Evolutionary conservation across 2,797 vertebrate species (phyloP).

Genomic region (Molossus molossus): DNA sequence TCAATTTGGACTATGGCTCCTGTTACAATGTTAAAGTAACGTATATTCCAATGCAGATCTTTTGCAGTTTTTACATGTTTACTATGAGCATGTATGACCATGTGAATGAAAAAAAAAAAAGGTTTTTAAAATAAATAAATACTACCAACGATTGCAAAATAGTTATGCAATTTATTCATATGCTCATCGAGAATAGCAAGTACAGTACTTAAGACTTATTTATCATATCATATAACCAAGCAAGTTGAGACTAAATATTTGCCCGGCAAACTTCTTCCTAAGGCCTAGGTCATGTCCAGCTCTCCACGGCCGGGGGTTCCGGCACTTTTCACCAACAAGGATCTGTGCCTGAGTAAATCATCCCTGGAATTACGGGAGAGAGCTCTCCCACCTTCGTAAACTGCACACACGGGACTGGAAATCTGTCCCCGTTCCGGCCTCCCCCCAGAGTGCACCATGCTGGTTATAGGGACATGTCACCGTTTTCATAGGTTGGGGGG

Average conservation of each 20-base stretch:
- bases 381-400: background rate
- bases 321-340: background rate
- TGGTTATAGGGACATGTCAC: background rate
- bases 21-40: background rate
- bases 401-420: background rate
- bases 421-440: background rate
- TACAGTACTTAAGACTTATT: background rate
- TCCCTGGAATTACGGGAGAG: background rate
- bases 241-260: background rate
- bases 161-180: background rate
- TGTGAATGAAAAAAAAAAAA: background rate
- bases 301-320: background rate
- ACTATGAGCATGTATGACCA: background rate
- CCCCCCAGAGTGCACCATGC: background rate
- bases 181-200: background rate
- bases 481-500: slow-evolving; percentile 6
- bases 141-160: background rate
- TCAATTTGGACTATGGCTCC: background rate
- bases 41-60: background rate
- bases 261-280: background rate
- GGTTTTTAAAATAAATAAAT: background rate
- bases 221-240: background rate
- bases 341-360: background rate
- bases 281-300: background rate
- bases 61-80: background rate